phyloP scores from a whole-genome alignment of 30 jellyfish, hydroid and myxozoan genomes.

The Nemopilema nomurai region DNA sequence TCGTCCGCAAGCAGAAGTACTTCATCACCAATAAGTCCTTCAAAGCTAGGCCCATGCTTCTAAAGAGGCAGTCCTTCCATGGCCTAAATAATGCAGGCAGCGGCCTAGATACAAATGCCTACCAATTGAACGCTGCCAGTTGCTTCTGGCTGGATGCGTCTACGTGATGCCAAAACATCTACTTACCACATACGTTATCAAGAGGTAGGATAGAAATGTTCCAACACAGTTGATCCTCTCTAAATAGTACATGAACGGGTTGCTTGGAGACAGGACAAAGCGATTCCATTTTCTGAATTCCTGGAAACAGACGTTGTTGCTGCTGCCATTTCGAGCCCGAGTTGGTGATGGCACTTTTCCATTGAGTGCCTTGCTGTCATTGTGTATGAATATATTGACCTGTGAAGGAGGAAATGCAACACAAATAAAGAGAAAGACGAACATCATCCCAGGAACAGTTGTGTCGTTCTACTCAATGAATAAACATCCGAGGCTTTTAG shows the following conservation, averaged over 20 bases:
- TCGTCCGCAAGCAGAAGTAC: too few relatives aligned
- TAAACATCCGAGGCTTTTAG: too few relatives aligned
- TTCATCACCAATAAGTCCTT: too few relatives aligned
- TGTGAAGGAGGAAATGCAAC: background rate
- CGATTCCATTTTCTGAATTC: conserved; percentile 29
- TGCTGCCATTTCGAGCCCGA: background rate
- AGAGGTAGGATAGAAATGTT: conserved; percentile 48
- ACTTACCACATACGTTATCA: conserved; percentile 76
- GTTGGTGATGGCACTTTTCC: background rate
- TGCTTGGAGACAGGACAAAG: conserved; percentile 49
- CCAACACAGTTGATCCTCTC: conserved; percentile 40
- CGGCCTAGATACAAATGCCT: too few relatives aligned
- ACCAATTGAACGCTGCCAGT: too few relatives aligned
- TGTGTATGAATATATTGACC: background rate
- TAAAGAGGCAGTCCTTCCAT: too few relatives aligned
- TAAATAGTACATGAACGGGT: conserved; percentile 40
- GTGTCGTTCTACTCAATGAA: too few relatives aligned
- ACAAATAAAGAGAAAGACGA: background rate
- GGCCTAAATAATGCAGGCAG: too few relatives aligned
- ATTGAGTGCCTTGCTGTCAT: background rate
- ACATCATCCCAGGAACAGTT: too few relatives aligned
- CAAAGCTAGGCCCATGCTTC: too few relatives aligned
- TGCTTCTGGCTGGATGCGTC: too few relatives aligned
- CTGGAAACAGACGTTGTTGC: background rate
- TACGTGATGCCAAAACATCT: too few relatives aligned